phyloP scores from a whole-genome alignment of 1,140 invertebrate species.

The Drosophila miranda region DNA sequence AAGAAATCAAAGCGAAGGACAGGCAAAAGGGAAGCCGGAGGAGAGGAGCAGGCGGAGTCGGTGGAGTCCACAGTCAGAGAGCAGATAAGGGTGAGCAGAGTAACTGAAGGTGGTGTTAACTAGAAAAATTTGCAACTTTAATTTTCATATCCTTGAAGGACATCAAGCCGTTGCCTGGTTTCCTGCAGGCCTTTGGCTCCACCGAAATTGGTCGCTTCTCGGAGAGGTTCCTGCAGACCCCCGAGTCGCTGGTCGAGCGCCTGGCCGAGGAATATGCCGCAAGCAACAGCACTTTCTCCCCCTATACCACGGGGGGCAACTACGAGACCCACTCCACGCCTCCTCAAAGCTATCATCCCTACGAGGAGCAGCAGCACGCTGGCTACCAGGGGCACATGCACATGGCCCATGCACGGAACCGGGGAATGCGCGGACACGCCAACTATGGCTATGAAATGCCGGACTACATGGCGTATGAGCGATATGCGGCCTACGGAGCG shows the following conservation, averaged over 20 bases:
- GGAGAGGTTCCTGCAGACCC: slow-evolving; percentile 83
- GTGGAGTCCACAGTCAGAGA: slow-evolving; percentile 58
- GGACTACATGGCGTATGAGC: slow-evolving; percentile 77
- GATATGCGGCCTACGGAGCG: slow-evolving; percentile 56
- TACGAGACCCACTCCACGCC: slow-evolving; percentile 30
- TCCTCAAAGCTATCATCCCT: slow-evolving; percentile 51
- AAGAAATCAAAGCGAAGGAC: slow-evolving; percentile 74
- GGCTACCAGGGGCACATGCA: slow-evolving; percentile 28
- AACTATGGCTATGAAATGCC: slow-evolving; percentile 45
- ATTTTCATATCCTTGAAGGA: slow-evolving; percentile 43
- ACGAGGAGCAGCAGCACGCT: slow-evolving; percentile 46
- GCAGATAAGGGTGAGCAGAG: slow-evolving; percentile 61
- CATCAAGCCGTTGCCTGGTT: slow-evolving; percentile 86
- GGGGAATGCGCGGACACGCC: slow-evolving; percentile 44
- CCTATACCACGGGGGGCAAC: slow-evolving; percentile 31
- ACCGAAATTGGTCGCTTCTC: slow-evolving; percentile 90
- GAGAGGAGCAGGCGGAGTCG: slow-evolving; percentile 38
- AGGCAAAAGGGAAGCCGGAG: slow-evolving; percentile 44
- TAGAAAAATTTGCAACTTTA: not conserved
- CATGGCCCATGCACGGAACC: slow-evolving; percentile 30
- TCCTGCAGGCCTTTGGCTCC: slow-evolving; percentile 90
- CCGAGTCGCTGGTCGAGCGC: slow-evolving; percentile 63
- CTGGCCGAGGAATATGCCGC: slow-evolving; percentile 57
- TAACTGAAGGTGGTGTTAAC: not conserved
- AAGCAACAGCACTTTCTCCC: slow-evolving; percentile 12